A percentile compares a stretch with the other conserved stretches of the same genome.
Evolutionary conservation across 37 sponge, comb jelly and placozoan species (phyloP).

Genomic region (Spongia lamella): DNA sequence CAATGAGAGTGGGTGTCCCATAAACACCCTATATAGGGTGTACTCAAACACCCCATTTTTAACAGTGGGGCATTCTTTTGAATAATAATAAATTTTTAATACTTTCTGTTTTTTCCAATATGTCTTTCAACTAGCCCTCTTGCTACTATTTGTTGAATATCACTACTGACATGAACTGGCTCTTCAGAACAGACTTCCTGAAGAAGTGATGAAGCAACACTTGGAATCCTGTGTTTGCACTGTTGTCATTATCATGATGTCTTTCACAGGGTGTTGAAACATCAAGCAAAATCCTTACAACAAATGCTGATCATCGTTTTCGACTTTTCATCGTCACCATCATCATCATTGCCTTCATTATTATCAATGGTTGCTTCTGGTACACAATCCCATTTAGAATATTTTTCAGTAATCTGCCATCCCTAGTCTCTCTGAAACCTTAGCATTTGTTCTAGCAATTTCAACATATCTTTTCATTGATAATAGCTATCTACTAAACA

Average conservation of each 20-base stretch:
- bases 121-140: background rate
- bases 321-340: conserved; percentile 12
- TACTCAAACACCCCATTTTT: too few species aligned
- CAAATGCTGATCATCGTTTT: background rate
- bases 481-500: background rate
- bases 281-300: background rate
- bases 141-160: too few species aligned
- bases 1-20: too few species aligned
- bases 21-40: too few species aligned
- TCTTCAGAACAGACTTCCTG: too few species aligned
- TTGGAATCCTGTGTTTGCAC: too few species aligned
- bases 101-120: background rate
- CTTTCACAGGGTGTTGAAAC: too few species aligned
- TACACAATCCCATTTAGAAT: background rate
- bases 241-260: background rate
- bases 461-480: conserved; percentile 27
- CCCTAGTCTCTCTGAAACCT: conserved; percentile 25
- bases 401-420: conserved; percentile 13
- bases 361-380: conserved; percentile 1
- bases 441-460: conserved; percentile 17
- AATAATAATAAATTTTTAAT: background rate
- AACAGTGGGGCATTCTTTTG: conserved; percentile 6
- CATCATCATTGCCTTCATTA: conserved; percentile 21
- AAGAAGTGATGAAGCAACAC: too few species aligned
- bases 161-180: too few species aligned